Evolutionary conservation across 2,888 invertebrate species (phyloP).

Genomic region (Yponomeuta sedellus): DNA sequence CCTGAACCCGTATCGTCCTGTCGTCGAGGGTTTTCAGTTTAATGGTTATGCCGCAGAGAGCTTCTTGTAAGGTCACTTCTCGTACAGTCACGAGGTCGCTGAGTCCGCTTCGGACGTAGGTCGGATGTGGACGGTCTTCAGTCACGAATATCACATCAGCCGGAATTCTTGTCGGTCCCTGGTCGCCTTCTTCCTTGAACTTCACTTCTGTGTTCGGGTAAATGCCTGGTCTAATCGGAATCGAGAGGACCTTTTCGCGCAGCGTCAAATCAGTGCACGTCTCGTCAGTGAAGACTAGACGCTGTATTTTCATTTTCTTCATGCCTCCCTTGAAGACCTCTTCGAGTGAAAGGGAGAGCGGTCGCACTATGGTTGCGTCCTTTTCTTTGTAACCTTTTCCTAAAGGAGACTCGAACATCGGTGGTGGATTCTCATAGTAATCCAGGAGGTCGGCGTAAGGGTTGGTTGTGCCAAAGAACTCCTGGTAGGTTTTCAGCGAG

Average conservation of each 20-base stretch:
- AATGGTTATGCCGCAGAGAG: conserved; percentile 82
- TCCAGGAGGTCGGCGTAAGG: conserved; percentile 88
- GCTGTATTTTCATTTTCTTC: conserved; percentile 89
- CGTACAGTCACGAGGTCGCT: conserved; percentile 80
- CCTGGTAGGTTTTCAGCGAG: conserved; percentile 82
- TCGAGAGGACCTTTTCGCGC: conserved; percentile 83
- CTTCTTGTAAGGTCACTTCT: conserved; percentile 80
- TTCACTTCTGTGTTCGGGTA: conserved; percentile 82
- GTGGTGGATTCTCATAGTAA: conserved; percentile 78
- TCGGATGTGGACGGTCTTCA: conserved; percentile 82
- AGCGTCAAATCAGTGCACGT: conserved; percentile 78
- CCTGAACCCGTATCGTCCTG: conserved; percentile 79
- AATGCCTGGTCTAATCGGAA: conserved; percentile 85
- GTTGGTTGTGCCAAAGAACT: conserved; percentile 89
- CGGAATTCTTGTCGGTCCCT: conserved; percentile 82
- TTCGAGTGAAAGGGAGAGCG: conserved; percentile 68
- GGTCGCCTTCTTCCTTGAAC: conserved; percentile 88
- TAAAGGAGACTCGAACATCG: conserved; percentile 77
- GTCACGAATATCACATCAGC: conserved; percentile 86
- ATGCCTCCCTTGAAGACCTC: conserved; percentile 83
- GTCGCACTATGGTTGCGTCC: conserved; percentile 64
- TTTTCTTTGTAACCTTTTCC: conserved; percentile 80
- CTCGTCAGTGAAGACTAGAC: conserved; percentile 80
- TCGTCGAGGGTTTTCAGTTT: conserved; percentile 82
- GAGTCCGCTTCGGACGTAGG: conserved; percentile 78